Evolutionary conservation across 2,888 invertebrate genomes (phyloP), one percentile per base, ranked within the genome.

Genomic region (Nymphalis c-album): DNA sequence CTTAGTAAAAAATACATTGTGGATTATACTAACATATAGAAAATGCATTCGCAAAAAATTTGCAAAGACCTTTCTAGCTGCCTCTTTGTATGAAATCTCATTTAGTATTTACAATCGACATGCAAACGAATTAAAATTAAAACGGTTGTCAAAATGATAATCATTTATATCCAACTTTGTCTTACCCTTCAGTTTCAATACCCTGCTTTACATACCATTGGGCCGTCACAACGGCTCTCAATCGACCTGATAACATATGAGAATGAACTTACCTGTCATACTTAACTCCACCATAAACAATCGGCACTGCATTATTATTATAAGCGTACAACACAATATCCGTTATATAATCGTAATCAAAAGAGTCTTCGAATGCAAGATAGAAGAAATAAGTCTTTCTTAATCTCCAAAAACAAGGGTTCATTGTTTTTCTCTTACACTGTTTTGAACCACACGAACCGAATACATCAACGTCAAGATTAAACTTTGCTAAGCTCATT

Each of bases 281-380:
- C 77, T 94, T 88, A 64, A 93, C 94, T 31, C 93, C 94, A 7
- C 95, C 95, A 87, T 94, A 94, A 5, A 95, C 95, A 57, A 95
- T 92, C 0, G 95, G 95, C 5, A 95, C 87, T 13, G 94, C 91
- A 78, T 94, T 91, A 82, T 94, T 93, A 66, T 94, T 89, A 73
- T 91, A 87, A 0, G 87, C 88, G 73, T 89, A 85, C 79, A 94
- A 93, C 72, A 96, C 93, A 75, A 94, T 71, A 18, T 77, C 73
- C 0, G 87, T 87, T 0, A 89, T 71, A 71, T 77, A 90, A 73
- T 88, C 88, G 92, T 79, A 80, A 74, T 95, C 94, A 69, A 95
- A 87, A 16, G 95, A 95, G 81, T 96, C 96, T 83, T 96, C 96
- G 77, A 96, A 94, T 0, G 94, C 93, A 55, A 96, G 82, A 76